Conservation (phyloP, 2,888 invertebrate genomes). For the Epinotia brunnichana region DNA sequence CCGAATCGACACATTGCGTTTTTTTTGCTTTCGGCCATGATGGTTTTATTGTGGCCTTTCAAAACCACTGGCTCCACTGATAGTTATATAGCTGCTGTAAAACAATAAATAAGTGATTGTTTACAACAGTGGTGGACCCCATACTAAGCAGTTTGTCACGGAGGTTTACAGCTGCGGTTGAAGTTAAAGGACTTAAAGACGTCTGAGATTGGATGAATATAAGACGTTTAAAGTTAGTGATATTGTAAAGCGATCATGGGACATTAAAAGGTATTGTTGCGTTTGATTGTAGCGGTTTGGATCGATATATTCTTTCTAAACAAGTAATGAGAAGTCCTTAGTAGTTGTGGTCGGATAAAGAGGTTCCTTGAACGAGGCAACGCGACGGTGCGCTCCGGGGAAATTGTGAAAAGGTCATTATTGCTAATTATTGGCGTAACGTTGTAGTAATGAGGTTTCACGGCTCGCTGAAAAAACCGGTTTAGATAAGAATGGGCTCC, state of each 20-base stretch:
- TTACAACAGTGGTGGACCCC: slow-evolving; percentile 71
- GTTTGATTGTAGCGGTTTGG: slow-evolving; percentile 55
- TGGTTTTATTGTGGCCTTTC: slow-evolving; percentile 79
- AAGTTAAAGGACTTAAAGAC: slow-evolving; percentile 11
- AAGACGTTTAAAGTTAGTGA: slow-evolving; percentile 35
- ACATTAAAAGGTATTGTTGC: slow-evolving; percentile 61
- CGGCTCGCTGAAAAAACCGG: slow-evolving; percentile 3
- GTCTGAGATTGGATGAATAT: background rate
- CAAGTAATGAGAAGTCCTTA: slow-evolving; percentile 57
- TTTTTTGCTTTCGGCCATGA: slow-evolving; percentile 65
- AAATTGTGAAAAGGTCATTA: slow-evolving; percentile 60
- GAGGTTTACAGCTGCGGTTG: slow-evolving; percentile 52
- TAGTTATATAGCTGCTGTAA: slow-evolving; percentile 78
- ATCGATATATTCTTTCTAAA: slow-evolving; percentile 55
- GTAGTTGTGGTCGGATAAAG: slow-evolving; percentile 42
- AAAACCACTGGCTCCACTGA: slow-evolving; percentile 65
- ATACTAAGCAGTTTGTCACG: slow-evolving; percentile 68
- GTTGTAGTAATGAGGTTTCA: slow-evolving; percentile 47
- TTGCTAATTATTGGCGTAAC: slow-evolving; percentile 61
- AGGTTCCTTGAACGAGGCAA: slow-evolving; percentile 47
- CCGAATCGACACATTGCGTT: slow-evolving; percentile 62
- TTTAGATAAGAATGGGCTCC: background rate
- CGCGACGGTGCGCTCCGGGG: slow-evolving; percentile 61
- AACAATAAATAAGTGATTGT: slow-evolving; percentile 81
- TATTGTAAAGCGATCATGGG: slow-evolving; percentile 69